Evolutionary conservation across 1,140 invertebrate species (phyloP).

Genomic region (Sogatella furcifera): DNA sequence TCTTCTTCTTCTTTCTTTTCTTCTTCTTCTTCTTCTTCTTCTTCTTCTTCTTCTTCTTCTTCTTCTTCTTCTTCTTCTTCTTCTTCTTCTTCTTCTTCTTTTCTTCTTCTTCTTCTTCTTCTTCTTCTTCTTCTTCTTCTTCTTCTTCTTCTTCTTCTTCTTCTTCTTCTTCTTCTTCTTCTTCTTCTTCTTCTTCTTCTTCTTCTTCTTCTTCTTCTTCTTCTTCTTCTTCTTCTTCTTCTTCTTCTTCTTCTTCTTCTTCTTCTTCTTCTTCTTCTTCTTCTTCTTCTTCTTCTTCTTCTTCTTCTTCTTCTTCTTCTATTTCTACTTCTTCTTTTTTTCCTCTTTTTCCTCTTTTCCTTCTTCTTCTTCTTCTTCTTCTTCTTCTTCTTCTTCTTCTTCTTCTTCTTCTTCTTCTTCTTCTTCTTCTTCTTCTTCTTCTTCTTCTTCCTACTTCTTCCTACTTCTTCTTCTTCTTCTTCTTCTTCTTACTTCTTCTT

Average conservation of each 20-base stretch:
- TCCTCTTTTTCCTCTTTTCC: no score
- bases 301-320: no score
- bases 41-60: background rate
- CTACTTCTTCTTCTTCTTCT: background rate
- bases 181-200: background rate
- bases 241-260: background rate
- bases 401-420: no score
- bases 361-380: no score
- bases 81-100: background rate
- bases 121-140: background rate
- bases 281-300: no score
- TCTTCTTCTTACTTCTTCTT: background rate
- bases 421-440: no score
- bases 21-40: background rate
- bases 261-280: no score
- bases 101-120: background rate
- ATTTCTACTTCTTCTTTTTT: no score
- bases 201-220: background rate
- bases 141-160: background rate
- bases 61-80: background rate
- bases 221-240: background rate
- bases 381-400: no score
- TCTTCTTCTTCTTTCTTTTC: background rate
- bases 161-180: background rate
- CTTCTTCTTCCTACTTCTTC: background rate